phyloP scores from a whole-genome alignment of 2,797 vertebrate species.

The Acanthiza pusilla region DNA sequence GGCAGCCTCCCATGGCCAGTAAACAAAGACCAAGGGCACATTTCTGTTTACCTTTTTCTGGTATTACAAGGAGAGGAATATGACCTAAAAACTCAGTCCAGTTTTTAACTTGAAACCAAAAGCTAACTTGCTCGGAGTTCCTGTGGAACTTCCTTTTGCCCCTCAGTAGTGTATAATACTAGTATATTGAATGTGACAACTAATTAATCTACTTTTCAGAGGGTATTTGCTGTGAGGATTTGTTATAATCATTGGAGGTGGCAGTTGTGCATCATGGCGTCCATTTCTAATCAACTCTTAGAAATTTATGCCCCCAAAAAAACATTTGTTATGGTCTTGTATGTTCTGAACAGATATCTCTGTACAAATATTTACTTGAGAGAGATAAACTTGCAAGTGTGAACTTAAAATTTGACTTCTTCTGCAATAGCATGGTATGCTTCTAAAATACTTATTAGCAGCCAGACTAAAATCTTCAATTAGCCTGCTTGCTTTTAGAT shows the following conservation, averaged over 20 bases:
- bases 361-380: background rate
- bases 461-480: background rate
- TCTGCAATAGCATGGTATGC: background rate
- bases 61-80: background rate
- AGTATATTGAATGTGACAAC: background rate
- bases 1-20: constrained; percentile 12
- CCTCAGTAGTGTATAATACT: background rate
- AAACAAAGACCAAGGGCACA: constrained; percentile 39
- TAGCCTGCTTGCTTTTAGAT: background rate
- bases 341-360: background rate
- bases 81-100: background rate
- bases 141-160: background rate
- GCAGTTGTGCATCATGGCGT: background rate
- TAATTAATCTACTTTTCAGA: background rate
- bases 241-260: background rate
- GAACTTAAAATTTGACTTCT: background rate
- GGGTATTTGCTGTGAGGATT: background rate
- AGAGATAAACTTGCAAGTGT: background rate
- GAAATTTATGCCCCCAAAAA: background rate
- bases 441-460: background rate
- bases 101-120: constrained; percentile 8
- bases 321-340: background rate
- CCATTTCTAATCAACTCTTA: background rate
- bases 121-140: background rate
- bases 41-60: constrained; percentile 28